phyloP scores from a whole-genome alignment of 2,113 vertebrate species.

The Cynopterus brachyotis region DNA sequence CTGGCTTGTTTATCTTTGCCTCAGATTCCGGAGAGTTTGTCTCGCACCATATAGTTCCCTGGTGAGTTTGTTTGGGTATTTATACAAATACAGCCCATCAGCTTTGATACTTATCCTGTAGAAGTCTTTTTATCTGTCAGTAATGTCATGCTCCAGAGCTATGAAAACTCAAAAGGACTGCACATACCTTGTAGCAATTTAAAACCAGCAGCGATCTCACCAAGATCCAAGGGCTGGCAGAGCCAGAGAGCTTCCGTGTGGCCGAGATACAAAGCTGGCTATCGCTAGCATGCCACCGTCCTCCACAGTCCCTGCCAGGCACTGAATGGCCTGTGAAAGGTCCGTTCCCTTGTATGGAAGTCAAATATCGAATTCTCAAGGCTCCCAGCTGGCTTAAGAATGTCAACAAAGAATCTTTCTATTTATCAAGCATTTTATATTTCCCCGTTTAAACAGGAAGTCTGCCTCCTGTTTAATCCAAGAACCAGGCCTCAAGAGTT shows the following conservation, averaged over 20 bases:
- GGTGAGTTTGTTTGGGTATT: conserved; percentile 11
- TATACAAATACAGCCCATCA: background rate
- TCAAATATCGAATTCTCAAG: conserved; percentile 17
- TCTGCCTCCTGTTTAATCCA: background rate
- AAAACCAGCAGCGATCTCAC: background rate
- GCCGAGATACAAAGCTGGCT: background rate
- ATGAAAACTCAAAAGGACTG: background rate
- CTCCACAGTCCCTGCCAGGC: background rate
- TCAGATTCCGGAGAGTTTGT: background rate
- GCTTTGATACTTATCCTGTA: background rate
- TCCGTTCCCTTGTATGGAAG: background rate
- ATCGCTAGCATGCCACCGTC: background rate
- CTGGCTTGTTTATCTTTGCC: conserved; percentile 20
- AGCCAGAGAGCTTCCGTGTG: background rate
- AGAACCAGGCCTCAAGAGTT: background rate
- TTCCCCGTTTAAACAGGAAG: background rate
- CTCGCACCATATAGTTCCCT: background rate
- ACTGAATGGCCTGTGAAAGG: background rate
- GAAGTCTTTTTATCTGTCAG: background rate
- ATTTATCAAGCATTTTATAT: background rate
- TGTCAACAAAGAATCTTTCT: conserved; percentile 18
- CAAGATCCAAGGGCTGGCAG: background rate
- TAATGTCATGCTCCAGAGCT: background rate
- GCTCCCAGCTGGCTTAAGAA: conserved; percentile 37
- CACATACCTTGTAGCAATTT: background rate